Base-by-base conservation (phyloP, 2,888 invertebrate genomes). In the Epirrhoe tristata region DNA sequence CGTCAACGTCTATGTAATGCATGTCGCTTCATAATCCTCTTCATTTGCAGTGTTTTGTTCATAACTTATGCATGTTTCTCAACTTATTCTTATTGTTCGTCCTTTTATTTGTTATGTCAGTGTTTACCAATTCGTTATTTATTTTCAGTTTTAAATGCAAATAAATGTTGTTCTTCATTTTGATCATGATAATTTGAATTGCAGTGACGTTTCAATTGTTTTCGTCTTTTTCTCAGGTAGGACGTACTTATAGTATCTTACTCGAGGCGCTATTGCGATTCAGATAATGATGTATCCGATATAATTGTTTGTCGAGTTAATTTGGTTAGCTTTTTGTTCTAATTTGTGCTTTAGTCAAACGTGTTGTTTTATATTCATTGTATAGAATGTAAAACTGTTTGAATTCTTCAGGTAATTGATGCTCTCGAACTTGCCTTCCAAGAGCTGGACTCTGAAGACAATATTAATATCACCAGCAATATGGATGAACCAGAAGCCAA, bases 401-500 rank as follows among this genome's bases (percentile, higher is more conserved):
- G 53, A 67, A 75, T 73, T 77, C 78, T 83, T 48, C 89, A 95
- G 95, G 95, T 95, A 67, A 89, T 95, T 82, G 95, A 95, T 86
- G 95, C 95, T 75, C 87, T 95, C 82, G 95, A 95, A 81, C 84
- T 95, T 82, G 95, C 95, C 77, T 94, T 95, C 81, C 92, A 94
- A 88, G 95, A 95, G 81, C 93, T 95, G 73, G 95, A 95, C 86
- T 94, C 93, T 46, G 93, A 94, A 81, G 91, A 91, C 70, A 84
- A 80, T 60, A 72, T 68, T 70, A 84, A 80, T 60, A 72, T 68
- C 34, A 56, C 63, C 7, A 59, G 69, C 61, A 66, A 57, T 14
- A 94, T 94, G 83, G 93, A 94, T 73, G 89, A 73, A 54, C 79
- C 79, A 65, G 78, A 80, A 12, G 73, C 54, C 14, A 73, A 71